Percentiles rank a stretch among this genome's conserved stretches.
Evolutionary conservation across 1,140 invertebrate species (phyloP).

Genomic region (Zeugodacus cucurbitae): DNA sequence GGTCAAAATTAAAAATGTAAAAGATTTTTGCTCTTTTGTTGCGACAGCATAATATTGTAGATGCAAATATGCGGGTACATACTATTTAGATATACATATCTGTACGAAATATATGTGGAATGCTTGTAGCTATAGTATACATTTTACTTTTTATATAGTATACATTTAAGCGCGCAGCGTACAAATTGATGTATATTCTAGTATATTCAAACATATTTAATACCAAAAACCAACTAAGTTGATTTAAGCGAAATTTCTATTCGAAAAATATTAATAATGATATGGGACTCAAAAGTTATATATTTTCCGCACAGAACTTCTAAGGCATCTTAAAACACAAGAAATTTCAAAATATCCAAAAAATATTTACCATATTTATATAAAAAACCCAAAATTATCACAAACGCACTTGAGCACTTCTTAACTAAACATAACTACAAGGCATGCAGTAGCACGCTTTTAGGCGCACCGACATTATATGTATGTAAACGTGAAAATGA

Average conservation of each 20-base stretch:
- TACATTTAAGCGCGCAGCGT: not conserved
- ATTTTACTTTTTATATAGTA: not conserved
- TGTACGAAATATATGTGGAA: not conserved
- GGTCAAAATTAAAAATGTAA: conserved; percentile 36
- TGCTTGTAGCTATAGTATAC: no score
- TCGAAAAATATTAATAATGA: no score
- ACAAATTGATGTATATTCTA: not conserved
- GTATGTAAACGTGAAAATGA: not conserved
- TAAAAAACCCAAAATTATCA: not conserved
- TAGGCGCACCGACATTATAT: not conserved
- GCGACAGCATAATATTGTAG: conserved; percentile 28
- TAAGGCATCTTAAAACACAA: no score
- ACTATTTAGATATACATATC: not conserved
- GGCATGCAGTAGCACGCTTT: not conserved
- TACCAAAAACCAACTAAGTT: no score
- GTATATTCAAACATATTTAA: not conserved
- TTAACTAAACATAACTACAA: not conserved
- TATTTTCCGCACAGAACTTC: no score
- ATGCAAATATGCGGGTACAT: conserved; percentile 23
- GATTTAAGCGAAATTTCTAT: no score
- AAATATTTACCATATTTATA: no score
- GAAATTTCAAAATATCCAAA: no score
- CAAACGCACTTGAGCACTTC: not conserved
- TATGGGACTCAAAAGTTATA: no score
- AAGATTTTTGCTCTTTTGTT: conserved; percentile 36